Percentiles rank a stretch among this genome's conserved stretches.
Conservation (phyloP, 92 coral and sea anemone species). For the Epizoanthus stellaris region DNA sequence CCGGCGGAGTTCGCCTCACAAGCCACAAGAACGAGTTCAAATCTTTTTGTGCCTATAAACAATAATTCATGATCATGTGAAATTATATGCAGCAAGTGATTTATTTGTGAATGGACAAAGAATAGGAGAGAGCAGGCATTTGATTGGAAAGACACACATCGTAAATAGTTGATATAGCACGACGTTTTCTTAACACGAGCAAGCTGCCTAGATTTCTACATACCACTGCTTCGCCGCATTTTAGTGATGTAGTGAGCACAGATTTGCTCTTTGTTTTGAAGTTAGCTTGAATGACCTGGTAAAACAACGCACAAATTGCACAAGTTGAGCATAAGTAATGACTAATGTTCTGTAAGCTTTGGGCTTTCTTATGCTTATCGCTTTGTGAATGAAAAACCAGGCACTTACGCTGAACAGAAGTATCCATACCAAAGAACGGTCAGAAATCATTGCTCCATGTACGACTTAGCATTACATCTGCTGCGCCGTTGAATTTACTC, state of each 20-base stretch:
- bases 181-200: background rate
- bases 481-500: conserved; percentile 12
- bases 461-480: background rate
- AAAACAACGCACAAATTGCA: background rate
- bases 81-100: conserved; percentile 56
- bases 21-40: conserved; percentile 94
- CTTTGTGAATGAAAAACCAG: background rate
- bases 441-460: conserved; percentile 42
- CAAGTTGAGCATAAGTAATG: background rate
- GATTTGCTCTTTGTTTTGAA: conserved; percentile 34
- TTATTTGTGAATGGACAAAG: conserved; percentile 66
- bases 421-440: conserved; percentile 27
- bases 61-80: conserved; percentile 49
- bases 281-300: conserved; percentile 37
- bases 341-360: background rate
- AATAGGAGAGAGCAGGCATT: conserved; percentile 51
- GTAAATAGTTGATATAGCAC: conserved; percentile 8
- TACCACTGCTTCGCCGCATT: conserved; percentile 48
- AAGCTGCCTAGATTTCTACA: conserved; percentile 12
- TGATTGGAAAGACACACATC: conserved; percentile 63
- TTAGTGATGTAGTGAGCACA: conserved; percentile 9
- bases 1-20: conserved; percentile 86
- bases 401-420: conserved; percentile 26
- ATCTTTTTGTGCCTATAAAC: conserved; percentile 81
- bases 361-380: conserved; percentile 20